A percentile compares a stretch with the other conserved stretches of the same genome.
phyloP scores from a whole-genome alignment of 2,113 vertebrate genomes.

The Ursus arctos region DNA sequence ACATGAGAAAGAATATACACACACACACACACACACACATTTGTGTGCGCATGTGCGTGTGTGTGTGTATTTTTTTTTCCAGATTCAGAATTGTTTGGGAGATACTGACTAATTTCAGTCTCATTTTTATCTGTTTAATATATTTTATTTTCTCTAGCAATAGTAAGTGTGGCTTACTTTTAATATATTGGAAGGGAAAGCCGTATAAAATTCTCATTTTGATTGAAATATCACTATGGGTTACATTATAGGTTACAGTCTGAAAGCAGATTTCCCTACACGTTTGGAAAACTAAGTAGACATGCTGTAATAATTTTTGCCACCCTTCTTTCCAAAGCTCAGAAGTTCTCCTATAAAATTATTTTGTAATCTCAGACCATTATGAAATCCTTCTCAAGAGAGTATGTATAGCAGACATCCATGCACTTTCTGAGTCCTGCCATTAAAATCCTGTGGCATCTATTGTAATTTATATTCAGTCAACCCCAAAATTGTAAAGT shows the following conservation, averaged over 20 bases:
- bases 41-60: not conserved
- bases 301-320: not conserved
- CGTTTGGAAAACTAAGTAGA: not conserved
- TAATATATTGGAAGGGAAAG: not conserved
- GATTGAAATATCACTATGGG: not conserved
- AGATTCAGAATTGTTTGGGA: constrained; percentile 30
- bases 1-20: not conserved
- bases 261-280: not conserved
- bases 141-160: not conserved
- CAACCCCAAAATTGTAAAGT: not conserved
- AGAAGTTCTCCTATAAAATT: not conserved
- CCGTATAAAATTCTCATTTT: not conserved
- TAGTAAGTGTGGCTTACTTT: not conserved
- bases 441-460: not conserved
- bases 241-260: not conserved
- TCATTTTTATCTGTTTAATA: not conserved
- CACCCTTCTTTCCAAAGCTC: not conserved
- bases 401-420: not conserved
- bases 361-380: not conserved
- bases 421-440: not conserved
- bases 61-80: not conserved
- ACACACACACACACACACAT: not conserved
- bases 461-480: not conserved
- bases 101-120: not conserved
- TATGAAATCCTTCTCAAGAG: not conserved